These are phyloP conservation scores for Tachuris rubrigastra DNA, from an alignment of 2,113 vertebrate genomes.

Conservation along the genomic window DNA sequence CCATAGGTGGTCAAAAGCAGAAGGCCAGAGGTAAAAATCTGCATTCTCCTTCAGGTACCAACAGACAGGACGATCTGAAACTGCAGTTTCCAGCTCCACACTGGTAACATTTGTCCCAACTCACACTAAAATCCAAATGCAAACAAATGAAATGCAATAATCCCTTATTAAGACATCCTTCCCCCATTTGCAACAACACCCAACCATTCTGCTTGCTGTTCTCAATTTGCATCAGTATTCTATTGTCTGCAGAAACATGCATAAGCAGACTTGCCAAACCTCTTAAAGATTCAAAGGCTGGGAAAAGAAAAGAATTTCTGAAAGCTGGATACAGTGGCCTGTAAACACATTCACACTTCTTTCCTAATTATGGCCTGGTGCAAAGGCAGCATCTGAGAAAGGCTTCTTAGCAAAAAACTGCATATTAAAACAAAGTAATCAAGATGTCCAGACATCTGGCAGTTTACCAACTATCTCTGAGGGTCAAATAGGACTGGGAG, in stretches of 20 bases:
- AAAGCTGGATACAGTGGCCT: background rate
- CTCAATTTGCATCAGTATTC: slow-evolving; percentile 2
- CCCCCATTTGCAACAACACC: background rate
- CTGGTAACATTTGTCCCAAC: background rate
- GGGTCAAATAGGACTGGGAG: background rate
- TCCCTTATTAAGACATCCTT: background rate
- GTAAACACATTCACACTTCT: background rate
- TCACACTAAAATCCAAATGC: background rate
- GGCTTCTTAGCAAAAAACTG: background rate
- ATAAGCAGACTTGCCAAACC: slow-evolving; percentile 9
- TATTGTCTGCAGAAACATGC: slow-evolving; percentile 23
- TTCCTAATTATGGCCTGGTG: background rate
- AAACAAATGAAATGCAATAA: background rate
- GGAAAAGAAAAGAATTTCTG: background rate
- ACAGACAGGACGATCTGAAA: background rate
- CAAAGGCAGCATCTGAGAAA: background rate
- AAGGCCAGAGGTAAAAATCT: background rate
- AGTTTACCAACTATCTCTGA: background rate
- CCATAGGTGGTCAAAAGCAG: background rate
- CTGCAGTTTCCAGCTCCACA: background rate
- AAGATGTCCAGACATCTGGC: background rate
- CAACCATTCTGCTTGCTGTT: background rate
- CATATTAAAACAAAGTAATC: background rate
- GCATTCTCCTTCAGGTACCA: background rate
- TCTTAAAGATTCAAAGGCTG: background rate